Conservation (phyloP, 2,797 vertebrate genomes). For the Columba guinea region DNA sequence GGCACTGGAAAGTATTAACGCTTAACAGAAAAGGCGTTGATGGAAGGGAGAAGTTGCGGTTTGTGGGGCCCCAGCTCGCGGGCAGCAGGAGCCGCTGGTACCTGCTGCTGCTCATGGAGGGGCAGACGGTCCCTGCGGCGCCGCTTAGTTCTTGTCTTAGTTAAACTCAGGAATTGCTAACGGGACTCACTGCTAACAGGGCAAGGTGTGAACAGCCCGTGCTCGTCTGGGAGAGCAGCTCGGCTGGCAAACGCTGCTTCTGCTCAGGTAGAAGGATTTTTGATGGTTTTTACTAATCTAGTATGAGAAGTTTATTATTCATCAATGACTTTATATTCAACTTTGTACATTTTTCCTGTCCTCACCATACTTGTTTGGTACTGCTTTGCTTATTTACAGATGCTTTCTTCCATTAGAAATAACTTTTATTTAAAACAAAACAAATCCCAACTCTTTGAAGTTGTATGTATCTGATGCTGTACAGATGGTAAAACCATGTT, state of each 20-base stretch:
- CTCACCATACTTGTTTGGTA: rapidly evolving
- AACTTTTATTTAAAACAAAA: background rate
- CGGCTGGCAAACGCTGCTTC: rapidly evolving
- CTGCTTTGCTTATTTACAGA: background rate
- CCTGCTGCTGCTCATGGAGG: background rate
- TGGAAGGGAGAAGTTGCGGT: too few species aligned
- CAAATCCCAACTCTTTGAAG: too few species aligned
- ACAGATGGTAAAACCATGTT: background rate
- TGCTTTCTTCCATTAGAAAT: background rate
- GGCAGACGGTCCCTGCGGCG: background rate
- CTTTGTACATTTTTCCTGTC: background rate
- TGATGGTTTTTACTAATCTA: background rate
- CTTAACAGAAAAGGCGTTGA: background rate
- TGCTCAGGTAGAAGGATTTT: background rate
- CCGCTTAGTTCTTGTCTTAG: background rate
- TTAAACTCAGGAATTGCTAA: background rate
- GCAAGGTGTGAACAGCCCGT: background rate
- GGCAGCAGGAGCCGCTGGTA: background rate
- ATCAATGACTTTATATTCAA: background rate
- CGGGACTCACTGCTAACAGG: background rate
- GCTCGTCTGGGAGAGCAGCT: background rate
- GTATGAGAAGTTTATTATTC: background rate
- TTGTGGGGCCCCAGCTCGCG: too few species aligned
- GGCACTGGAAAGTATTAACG: background rate
- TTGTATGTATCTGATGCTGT: background rate